These are phyloP conservation scores for Hipparchia semele DNA, from an alignment of 2,888 invertebrate species.

Conservation along the genomic window DNA sequence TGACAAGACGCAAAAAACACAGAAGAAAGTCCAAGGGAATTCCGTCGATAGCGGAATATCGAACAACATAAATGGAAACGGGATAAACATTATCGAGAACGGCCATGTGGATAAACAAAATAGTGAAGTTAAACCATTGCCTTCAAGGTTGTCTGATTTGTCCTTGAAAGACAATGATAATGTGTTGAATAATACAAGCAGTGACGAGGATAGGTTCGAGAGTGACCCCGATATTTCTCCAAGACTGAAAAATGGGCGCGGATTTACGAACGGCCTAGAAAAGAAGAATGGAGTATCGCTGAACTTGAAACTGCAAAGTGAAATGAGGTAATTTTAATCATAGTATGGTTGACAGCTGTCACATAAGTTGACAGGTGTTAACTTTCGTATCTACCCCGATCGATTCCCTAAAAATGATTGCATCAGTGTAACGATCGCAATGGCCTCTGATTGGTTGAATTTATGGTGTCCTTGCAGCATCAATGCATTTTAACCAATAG, in stretches of 20 bases:
- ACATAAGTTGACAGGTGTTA: no score
- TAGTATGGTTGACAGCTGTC: no score
- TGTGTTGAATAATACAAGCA: conserved; percentile 58
- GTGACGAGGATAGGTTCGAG: conserved; percentile 71
- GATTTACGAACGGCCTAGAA: conserved; percentile 52
- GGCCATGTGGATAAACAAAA: conserved; percentile 44
- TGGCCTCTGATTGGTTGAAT: no score
- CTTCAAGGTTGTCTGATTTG: conserved; percentile 65
- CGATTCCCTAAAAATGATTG: no score
- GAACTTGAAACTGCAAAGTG: conserved; percentile 72
- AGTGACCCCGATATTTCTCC: conserved; percentile 67
- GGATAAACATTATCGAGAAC: conserved; percentile 47
- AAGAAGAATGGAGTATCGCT: conserved; percentile 71
- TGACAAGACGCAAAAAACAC: conserved; percentile 53
- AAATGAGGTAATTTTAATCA: conserved; percentile 65
- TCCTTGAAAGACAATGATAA: conserved; percentile 68
- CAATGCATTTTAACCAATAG: no score
- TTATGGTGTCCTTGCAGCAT: no score
- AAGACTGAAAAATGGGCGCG: conserved; percentile 52
- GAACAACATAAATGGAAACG: conserved; percentile 61
- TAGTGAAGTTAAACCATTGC: conserved; percentile 52
- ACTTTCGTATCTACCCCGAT: no score
- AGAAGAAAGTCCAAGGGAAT: conserved; percentile 68
- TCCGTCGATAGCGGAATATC: conserved; percentile 77
- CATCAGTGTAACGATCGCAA: no score